Evolutionary conservation across 2,797 vertebrate genomes (phyloP).

Genomic region (Catostomus latipinnis): DNA sequence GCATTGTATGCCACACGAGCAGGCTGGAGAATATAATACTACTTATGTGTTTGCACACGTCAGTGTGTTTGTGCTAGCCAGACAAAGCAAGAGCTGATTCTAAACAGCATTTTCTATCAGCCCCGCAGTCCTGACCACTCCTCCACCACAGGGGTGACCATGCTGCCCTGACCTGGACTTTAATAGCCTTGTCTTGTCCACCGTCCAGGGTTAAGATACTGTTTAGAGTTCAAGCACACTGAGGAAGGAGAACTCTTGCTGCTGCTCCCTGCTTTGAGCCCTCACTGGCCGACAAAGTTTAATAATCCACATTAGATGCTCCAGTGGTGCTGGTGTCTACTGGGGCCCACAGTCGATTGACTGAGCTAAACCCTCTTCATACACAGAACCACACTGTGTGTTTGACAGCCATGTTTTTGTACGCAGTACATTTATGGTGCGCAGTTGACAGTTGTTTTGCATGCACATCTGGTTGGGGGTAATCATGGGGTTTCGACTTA

Average conservation of each 20-base stretch:
- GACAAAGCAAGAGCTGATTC: neutral
- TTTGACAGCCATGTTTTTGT: slow-evolving; percentile 76
- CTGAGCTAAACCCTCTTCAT: slow-evolving; percentile 71
- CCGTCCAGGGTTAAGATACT: slow-evolving; percentile 48
- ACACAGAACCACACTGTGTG: slow-evolving; percentile 67
- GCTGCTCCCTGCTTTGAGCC: slow-evolving; percentile 62
- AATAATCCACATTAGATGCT: slow-evolving; percentile 79
- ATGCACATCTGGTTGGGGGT: slow-evolving; percentile 52
- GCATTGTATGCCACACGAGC: neutral
- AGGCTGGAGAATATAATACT: neutral
- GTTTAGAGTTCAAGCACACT: slow-evolving; percentile 64
- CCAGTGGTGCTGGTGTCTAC: slow-evolving; percentile 57
- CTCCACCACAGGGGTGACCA: slow-evolving; percentile 17
- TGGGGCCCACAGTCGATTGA: slow-evolving; percentile 66
- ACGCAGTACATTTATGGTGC: slow-evolving; percentile 52
- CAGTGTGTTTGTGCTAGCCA: no score
- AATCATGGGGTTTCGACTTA: slow-evolving; percentile 36
- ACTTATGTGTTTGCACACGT: neutral
- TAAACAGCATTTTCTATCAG: slow-evolving; percentile 1
- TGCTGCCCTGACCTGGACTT: slow-evolving; percentile 16
- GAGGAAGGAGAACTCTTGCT: slow-evolving; percentile 60
- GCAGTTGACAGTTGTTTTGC: slow-evolving; percentile 61
- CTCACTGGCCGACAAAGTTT: slow-evolving; percentile 70
- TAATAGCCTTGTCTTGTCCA: slow-evolving; percentile 21
- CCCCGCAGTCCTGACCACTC: slow-evolving; percentile 24